phyloP scores from a whole-genome alignment of 2,797 vertebrate species.

The Alectoris magna region DNA sequence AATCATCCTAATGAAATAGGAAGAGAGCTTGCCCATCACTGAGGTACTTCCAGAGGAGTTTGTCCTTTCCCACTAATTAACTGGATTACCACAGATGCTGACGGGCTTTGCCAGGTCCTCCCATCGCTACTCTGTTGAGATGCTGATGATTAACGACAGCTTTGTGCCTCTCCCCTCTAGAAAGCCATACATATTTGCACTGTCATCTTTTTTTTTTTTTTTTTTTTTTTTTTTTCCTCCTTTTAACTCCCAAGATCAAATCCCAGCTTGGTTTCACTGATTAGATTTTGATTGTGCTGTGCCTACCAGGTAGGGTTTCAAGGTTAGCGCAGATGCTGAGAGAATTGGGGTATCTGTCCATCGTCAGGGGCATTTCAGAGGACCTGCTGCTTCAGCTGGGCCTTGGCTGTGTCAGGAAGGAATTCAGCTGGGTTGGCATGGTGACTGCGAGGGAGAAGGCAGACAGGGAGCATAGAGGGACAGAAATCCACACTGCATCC shows the following conservation, averaged over 20 bases:
- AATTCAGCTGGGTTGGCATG: not conserved
- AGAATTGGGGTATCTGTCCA: constrained; percentile 33
- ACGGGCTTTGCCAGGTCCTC: constrained; percentile 24
- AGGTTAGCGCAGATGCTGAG: constrained; percentile 36
- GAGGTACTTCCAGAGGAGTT: constrained; percentile 39
- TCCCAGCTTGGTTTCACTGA: constrained; percentile 56
- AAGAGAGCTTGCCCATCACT: not conserved
- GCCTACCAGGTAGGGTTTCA: constrained; percentile 28
- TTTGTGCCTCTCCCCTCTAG: not conserved
- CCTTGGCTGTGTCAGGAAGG: not conserved
- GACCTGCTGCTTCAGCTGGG: not conserved
- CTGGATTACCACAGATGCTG: constrained; percentile 51
- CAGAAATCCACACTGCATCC: not conserved
- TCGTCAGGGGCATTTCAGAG: constrained; percentile 5
- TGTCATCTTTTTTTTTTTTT: constrained; percentile 33
- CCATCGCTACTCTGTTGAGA: constrained; percentile 4
- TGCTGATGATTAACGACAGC: constrained; percentile 10
- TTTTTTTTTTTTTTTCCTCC: not conserved
- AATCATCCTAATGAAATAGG: not conserved
- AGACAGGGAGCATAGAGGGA: not conserved
- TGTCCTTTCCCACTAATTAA: constrained; percentile 66
- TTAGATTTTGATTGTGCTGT: constrained; percentile 62
- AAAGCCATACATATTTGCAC: constrained; percentile 34
- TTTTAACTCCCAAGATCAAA: constrained; percentile 29
- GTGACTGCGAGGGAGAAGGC: not conserved